Evolutionary conservation across 1,140 invertebrate genomes (phyloP).

Genomic region (Scaptodrosophila lebanonensis): DNA sequence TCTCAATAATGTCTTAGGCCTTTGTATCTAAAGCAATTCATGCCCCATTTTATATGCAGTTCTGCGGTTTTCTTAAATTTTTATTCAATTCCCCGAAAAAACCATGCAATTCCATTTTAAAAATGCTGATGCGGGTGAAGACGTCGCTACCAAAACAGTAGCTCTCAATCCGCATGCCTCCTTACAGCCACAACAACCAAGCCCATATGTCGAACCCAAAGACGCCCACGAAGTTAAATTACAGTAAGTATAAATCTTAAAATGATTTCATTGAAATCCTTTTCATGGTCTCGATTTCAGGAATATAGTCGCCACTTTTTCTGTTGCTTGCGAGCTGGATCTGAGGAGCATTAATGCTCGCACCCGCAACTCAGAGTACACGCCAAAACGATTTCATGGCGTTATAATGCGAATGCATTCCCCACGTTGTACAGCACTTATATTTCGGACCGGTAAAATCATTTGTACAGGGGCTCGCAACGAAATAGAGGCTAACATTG

Average conservation of each 20-base stretch:
- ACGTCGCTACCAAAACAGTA: slow-evolving; percentile 18
- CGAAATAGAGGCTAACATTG: slow-evolving; percentile 94
- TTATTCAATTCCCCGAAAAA: slow-evolving; percentile 19
- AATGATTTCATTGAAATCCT: background rate
- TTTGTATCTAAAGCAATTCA: too few relatives aligned
- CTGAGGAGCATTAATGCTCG: slow-evolving; percentile 95
- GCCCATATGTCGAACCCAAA: slow-evolving; percentile 54
- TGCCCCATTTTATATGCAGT: slow-evolving; percentile 1
- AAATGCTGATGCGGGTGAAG: slow-evolving; percentile 40
- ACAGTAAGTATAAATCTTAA: slow-evolving; percentile 72
- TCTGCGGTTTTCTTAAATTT: slow-evolving; percentile 15
- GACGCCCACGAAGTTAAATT: slow-evolving; percentile 72
- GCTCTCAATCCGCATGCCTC: slow-evolving; percentile 53
- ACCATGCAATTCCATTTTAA: slow-evolving; percentile 61
- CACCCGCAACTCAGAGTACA: slow-evolving; percentile 99
- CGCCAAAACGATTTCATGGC: slow-evolving; percentile 98
- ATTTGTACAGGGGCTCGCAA: slow-evolving; percentile 99
- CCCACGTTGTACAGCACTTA: slow-evolving; percentile 96
- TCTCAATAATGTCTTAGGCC: too few relatives aligned
- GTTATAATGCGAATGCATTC: slow-evolving; percentile 98
- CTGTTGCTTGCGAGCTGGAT: slow-evolving; percentile 91
- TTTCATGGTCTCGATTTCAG: slow-evolving; percentile 78
- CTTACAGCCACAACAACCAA: slow-evolving; percentile 58
- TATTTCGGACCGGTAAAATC: slow-evolving; percentile 99
- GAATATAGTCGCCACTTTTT: slow-evolving; percentile 97